Evolutionary conservation across 2,113 vertebrate species (phyloP), one percentile per base, ranked within the genome.

Genomic region (Pteronura brasiliensis): DNA sequence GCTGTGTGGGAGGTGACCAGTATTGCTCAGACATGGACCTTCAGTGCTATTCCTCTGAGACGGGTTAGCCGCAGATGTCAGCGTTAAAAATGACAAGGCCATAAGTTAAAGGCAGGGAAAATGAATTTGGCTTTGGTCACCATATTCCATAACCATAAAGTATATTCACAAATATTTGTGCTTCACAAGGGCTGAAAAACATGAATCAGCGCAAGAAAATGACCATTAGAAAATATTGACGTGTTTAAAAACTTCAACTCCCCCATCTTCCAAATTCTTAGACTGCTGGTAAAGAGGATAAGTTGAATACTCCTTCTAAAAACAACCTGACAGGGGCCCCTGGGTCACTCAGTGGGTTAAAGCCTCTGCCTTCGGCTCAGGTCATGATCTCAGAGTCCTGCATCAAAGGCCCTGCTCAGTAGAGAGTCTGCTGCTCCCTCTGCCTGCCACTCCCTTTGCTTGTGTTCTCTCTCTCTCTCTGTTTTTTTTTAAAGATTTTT

Each of bases 111-210:
- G 27, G 55, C 81, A 82, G 23, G 34, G 5, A 36, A 97, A 84
- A 69, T 65, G 27, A 90, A 82, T 44, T 90, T 67, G 61, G 63
- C 81, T 95, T 88, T 89, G 77, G 52, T 87, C 80, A 92, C 76
- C 83, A 90, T 47, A 94, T 55, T 92, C 47, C 47, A 63, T 59
- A 31, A 85, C 67, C 44, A 74, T 27, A 74, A 96, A 94, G 20
- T 57, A 84, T 52, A 93, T 31, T 65, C 80, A 65, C 72, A 95
- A 87, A 65, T 74, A 93, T 27, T 7, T 86, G 42, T 80, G 21
- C 55, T 76, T 82, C 25, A 42, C 17, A 80, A 84, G 31, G 92
- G 72, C 52, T n/a, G 57, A 42, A 36, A 92, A 92, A 79, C 14
- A 94, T 72, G n/a, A 91, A 61, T 80, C 39, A 84, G 23, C 18